Conservation (phyloP, 2,113 vertebrate genomes). For the Daboia siamensis region DNA sequence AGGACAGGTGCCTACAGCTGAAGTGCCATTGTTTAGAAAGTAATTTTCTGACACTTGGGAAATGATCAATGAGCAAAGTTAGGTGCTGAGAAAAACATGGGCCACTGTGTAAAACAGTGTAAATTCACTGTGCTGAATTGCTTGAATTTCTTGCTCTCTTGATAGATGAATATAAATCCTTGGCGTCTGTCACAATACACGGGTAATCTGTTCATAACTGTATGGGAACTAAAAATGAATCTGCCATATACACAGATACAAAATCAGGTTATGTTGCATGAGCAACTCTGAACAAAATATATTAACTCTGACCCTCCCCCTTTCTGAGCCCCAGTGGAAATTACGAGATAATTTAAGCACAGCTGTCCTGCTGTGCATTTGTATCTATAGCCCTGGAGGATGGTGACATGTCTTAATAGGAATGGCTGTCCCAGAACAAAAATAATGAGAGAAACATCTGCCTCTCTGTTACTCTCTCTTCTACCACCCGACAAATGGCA, state of each 20-base stretch:
- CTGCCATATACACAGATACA: slow-evolving; percentile 23
- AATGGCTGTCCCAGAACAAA: slow-evolving; percentile 42
- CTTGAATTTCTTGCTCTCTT: slow-evolving; percentile 12
- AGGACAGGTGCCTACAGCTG: not conserved
- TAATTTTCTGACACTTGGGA: not conserved
- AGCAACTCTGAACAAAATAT: slow-evolving; percentile 10
- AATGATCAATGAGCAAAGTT: not conserved
- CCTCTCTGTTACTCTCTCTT: slow-evolving; percentile 40
- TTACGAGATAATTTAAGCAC: slow-evolving; percentile 34
- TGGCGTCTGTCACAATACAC: not conserved
- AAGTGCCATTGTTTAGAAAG: rapidly evolving
- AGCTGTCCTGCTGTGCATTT: slow-evolving; percentile 37
- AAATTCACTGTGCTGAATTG: too few species aligned
- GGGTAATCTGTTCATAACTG: not conserved
- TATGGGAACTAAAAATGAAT: not conserved
- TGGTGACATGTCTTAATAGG: slow-evolving; percentile 27
- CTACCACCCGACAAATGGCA: slow-evolving; percentile 39
- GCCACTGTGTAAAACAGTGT: rapidly evolving
- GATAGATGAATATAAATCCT: not conserved
- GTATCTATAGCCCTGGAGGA: slow-evolving; percentile 27
- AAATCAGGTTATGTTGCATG: slow-evolving; percentile 26
- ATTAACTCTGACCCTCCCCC: not conserved
- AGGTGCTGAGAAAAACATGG: not conserved
- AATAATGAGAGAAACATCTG: slow-evolving; percentile 59
- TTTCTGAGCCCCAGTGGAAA: slow-evolving; percentile 16